A percentile compares a stretch with the other conserved stretches of the same genome.
phyloP scores from a whole-genome alignment of 1,140 invertebrate species.

The Potamilus streckersoni region DNA sequence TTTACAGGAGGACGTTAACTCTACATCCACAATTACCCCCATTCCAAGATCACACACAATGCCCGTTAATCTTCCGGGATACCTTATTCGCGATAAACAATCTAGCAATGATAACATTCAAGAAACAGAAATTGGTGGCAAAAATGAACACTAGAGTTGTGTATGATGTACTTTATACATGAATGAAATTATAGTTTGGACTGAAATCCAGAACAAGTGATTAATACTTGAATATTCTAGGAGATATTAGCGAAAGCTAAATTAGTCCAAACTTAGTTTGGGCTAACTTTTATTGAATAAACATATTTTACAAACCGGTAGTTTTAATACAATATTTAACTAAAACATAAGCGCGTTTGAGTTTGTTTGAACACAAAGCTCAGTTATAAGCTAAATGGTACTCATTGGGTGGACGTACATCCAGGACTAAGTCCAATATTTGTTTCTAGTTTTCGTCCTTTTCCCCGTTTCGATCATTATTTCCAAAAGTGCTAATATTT shows the following conservation, averaged over 20 bases:
- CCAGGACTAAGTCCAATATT: no score
- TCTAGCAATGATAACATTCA: not conserved
- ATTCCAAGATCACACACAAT: not conserved
- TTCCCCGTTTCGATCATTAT: not conserved
- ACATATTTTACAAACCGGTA: not conserved
- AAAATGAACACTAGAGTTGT: not conserved
- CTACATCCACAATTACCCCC: conserved; percentile 10
- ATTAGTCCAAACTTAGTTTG: not conserved
- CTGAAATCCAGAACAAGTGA: not conserved
- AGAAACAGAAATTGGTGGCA: not conserved
- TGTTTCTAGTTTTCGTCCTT: not conserved
- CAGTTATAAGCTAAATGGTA: not conserved
- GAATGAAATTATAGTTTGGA: not conserved
- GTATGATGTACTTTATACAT: not conserved
- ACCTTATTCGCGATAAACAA: not conserved
- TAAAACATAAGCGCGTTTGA: not conserved
- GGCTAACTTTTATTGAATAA: not conserved
- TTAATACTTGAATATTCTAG: not conserved
- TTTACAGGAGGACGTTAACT: conserved; percentile 4
- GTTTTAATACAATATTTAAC: not conserved
- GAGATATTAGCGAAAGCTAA: not conserved
- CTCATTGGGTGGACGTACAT: not conserved
- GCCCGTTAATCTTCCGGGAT: not conserved
- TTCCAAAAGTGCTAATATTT: no score
- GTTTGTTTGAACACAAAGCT: not conserved